Conservation (phyloP, 2,888 invertebrate genomes). For the Aphidoletes aphidimyza region DNA sequence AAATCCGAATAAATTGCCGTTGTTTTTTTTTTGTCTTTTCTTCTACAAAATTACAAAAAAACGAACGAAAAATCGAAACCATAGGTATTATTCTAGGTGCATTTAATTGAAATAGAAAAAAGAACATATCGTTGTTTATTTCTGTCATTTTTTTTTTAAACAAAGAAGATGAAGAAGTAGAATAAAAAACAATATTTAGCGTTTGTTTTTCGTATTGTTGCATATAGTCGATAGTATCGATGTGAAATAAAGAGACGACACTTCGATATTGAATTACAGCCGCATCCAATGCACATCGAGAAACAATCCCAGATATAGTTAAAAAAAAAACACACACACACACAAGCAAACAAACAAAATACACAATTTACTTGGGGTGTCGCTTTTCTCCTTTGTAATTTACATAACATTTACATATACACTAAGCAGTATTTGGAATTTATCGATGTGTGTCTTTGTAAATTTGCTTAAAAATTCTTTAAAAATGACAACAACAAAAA, state of each 20-base stretch:
- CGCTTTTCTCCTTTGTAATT: conserved; percentile 51
- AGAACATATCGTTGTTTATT: conserved; percentile 44
- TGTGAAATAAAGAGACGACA: too few relatives aligned
- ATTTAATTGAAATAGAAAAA: conserved; percentile 37
- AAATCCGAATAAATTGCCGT: neutral
- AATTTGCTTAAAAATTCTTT: conserved; percentile 20
- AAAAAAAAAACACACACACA: neutral
- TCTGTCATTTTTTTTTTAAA: neutral
- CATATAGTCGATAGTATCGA: neutral
- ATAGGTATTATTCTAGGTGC: neutral
- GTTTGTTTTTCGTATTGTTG: neutral
- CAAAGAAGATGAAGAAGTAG: too few relatives aligned
- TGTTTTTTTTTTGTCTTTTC: too few relatives aligned
- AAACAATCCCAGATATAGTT: neutral
- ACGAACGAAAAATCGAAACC: neutral
- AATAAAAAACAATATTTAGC: too few relatives aligned
- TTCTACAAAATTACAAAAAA: neutral
- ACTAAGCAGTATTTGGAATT: conserved; percentile 49
- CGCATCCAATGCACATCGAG: neutral
- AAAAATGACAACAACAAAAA: neutral
- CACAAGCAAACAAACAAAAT: neutral
- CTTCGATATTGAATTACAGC: too few relatives aligned
- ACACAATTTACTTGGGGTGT: neutral
- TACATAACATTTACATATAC: conserved; percentile 8
- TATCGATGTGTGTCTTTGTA: conserved; percentile 47